These are phyloP conservation scores for Noctua janthina DNA, from an alignment of 2,888 invertebrate species.

Conservation along the genomic window DNA sequence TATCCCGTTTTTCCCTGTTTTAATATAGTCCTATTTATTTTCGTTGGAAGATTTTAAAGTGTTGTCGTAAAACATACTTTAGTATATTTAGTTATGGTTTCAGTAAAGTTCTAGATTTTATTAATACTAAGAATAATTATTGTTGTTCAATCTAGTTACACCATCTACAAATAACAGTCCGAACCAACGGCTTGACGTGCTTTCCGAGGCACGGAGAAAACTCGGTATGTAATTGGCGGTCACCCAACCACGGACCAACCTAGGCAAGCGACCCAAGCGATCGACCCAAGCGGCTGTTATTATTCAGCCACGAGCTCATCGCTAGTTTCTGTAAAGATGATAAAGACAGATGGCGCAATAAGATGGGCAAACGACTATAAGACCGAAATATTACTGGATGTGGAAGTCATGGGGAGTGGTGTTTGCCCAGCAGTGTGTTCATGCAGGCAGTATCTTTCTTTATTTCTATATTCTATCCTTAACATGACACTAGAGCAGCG, in stretches of 20 bases:
- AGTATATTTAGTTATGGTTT: neutral
- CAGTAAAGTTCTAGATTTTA: neutral
- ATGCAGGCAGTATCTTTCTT: neutral
- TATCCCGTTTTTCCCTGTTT: neutral
- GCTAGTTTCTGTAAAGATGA: neutral
- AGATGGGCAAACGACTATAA: neutral
- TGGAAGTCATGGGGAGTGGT: neutral
- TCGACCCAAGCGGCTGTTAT: too few species aligned
- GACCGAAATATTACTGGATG: neutral
- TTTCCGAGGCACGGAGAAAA: too few species aligned
- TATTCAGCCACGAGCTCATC: too few species aligned
- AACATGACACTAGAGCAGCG: neutral
- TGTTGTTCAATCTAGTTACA: neutral
- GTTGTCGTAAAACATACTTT: neutral
- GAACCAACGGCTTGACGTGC: too few species aligned
- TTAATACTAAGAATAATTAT: too few species aligned
- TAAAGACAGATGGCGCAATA: neutral
- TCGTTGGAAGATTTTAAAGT: too few species aligned
- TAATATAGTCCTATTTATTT: neutral
- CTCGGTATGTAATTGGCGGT: too few species aligned
- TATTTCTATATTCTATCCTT: neutral
- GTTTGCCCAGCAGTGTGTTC: neutral
- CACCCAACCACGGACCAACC: too few species aligned
- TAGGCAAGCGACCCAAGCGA: too few species aligned
- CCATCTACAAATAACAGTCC: too few species aligned